Conservation (phyloP, 1,140 invertebrate species). For the Drosophila tsacasi region DNA sequence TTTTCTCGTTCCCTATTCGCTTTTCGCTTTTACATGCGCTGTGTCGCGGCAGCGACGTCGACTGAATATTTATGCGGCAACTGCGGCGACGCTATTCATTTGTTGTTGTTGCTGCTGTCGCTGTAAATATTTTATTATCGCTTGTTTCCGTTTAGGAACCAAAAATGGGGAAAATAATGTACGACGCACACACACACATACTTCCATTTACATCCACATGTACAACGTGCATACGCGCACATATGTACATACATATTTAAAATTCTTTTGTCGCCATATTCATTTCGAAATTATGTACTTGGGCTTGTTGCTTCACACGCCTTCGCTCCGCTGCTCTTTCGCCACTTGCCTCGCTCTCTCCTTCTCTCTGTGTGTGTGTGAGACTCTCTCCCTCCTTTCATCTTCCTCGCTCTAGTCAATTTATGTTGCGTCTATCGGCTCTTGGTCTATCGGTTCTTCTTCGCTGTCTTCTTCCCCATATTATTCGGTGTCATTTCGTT, state of each 20-base stretch:
- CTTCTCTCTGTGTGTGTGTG: neutral
- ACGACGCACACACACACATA: slow-evolving; percentile 26
- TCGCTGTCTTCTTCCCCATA: slow-evolving; percentile 2
- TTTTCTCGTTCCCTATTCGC: slow-evolving; percentile 7
- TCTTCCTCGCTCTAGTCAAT: slow-evolving; percentile 47
- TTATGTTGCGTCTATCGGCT: slow-evolving; percentile 61
- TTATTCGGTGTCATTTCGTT: slow-evolving; percentile 24
- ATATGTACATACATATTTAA: slow-evolving; percentile 77
- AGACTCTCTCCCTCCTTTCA: neutral
- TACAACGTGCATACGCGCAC: slow-evolving; percentile 38
- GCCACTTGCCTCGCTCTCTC: slow-evolving; percentile 2
- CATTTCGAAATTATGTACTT: slow-evolving; percentile 80
- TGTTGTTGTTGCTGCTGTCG: slow-evolving; percentile 49
- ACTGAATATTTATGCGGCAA: slow-evolving; percentile 62
- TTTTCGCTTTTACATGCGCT: slow-evolving; percentile 41
- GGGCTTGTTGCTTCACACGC: slow-evolving; percentile 76
- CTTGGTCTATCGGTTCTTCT: slow-evolving; percentile 18
- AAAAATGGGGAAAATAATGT: slow-evolving; percentile 64
- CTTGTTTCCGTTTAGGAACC: slow-evolving; percentile 83
- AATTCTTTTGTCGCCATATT: slow-evolving; percentile 80
- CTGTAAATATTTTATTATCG: slow-evolving; percentile 83
- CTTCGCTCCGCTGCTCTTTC: slow-evolving; percentile 53
- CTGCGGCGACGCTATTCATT: slow-evolving; percentile 28
- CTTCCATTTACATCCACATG: slow-evolving; percentile 25
- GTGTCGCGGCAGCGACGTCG: slow-evolving; percentile 43